Evolutionary conservation across 2,888 invertebrate species (phyloP), one percentile per base, ranked within the genome.

Genomic region (Agonopterix subpropinquella): DNA sequence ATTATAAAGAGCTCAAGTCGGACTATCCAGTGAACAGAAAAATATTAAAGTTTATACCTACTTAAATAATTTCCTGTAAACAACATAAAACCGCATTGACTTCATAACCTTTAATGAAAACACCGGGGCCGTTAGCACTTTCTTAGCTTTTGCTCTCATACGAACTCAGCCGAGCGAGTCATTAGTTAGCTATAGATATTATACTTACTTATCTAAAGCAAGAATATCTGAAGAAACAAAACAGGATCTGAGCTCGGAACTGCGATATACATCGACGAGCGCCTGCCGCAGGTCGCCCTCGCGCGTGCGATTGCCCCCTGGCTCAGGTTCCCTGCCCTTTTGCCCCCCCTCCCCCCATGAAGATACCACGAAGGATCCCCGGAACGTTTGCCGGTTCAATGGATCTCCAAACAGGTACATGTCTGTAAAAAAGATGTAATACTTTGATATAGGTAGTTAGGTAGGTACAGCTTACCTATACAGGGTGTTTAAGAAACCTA

Each of bases 171-270:
- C 28, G 28, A 28, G 28, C 28, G 28, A 28, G 28, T 28, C 28
- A 28, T 28, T 28, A 28, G 28, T 28, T 28, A 28, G 28, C 28
- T 28, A 28, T 28, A 28, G 5, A 28, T 28, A 28, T 28, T 28
- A 28, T 28, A 53, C 89, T 90, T 84, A 96, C 96, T 94, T 95
- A 77, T 96, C 96, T 47, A 96, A 89, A 15, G 96, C 96, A 47
- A 96, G 88, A 50, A 96, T 92, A 71, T 96, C 96, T 35, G 94
- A 92, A 15, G 92, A 91, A 53, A 94, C 90, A 73, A 95, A 96
- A 50, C 95, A 93, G 59, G 94, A 91, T 57, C 92, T 90, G 39
- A 95, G 86, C 61, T 92, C 90, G 48, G 96, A 96, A 61, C 93
- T 90, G 50, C 92, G 90, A 71, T 95, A 93, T 41, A 95, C 81